Base-by-base conservation (phyloP, 2,797 vertebrate species). In the Macroramphosus scolopax region DNA sequence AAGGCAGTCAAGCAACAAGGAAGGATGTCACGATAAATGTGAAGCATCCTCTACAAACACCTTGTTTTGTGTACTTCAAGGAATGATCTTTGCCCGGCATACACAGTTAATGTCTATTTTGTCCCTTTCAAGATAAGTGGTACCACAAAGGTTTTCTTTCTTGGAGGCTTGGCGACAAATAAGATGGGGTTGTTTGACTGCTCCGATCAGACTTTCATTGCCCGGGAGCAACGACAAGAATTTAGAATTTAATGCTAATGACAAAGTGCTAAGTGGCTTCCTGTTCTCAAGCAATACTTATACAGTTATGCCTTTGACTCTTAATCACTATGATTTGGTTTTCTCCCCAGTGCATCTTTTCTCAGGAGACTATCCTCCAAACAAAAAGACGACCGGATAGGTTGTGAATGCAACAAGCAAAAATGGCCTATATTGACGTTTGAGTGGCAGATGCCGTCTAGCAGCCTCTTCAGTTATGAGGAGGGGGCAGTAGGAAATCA, bases 31-130 rank as follows among this genome's bases (percentile, higher is more conserved):
- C 4, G 2, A 55, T 26, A 26, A 0, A 5, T 49, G 55, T 42
- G 17, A 45, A 42, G 34, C 32, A 11, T 57, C 43, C 26, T 39
- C 41, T 33, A 17, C 15, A 38, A 33, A 37, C n/a, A n/a, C n/a
- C n/a, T n/a, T 26, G 14, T 41, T 47, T 51, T 53, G 35, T 50
- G 9, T 39, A 13, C 37, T 59, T 42, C 25, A n/a, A 53, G 22
- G 15, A 64, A 47, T 11, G 18, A 41, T 54, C 28, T 58, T 30
- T 43, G 15, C 22, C 32, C n/a, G n/a, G n/a, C 12, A 3, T 46
- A 54, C 8, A 46, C 8, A 39, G 8, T 12, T 17, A 3, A 15
- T 17, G 37, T 43, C 32, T 46, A 10, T 1, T 1, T 3, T 8
- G 6, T 41, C 2, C 29, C 15, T 46, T 42, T 58, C 15, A 15